Conservation (phyloP, 2,113 vertebrate species). For the Nipponia nippon region DNA sequence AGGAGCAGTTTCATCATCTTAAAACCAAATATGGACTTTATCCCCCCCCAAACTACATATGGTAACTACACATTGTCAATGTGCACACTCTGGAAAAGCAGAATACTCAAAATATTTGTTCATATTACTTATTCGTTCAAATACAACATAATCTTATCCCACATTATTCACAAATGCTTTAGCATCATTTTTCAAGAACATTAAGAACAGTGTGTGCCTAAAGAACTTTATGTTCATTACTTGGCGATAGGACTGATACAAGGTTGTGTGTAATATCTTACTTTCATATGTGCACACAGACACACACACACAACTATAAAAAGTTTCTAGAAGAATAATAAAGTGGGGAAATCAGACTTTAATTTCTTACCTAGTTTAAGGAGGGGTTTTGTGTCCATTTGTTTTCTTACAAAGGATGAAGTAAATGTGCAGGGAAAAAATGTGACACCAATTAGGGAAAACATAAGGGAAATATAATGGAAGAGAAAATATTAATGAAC, state of each 20-base stretch:
- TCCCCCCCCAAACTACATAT: background rate
- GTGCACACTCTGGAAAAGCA: background rate
- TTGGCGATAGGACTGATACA: background rate
- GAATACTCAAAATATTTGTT: background rate
- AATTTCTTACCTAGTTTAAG: background rate
- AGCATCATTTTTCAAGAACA: background rate
- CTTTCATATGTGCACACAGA: background rate
- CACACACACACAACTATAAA: background rate
- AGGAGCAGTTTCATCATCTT: background rate
- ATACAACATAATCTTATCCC: background rate
- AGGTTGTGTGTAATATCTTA: background rate
- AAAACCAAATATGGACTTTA: background rate
- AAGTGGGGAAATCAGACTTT: background rate
- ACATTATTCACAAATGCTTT: background rate
- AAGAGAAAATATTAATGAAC: background rate
- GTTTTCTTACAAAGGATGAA: background rate
- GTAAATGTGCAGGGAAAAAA: background rate
- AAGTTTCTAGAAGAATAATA: background rate
- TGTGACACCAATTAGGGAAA: background rate
- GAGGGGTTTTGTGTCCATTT: rapidly evolving
- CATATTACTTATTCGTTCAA: background rate
- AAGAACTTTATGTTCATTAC: background rate
- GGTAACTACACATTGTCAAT: background rate
- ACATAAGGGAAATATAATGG: background rate
- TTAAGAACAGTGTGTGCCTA: background rate